Percentiles rank a stretch among this genome's conserved stretches.
phyloP scores from a whole-genome alignment of 2,888 invertebrate genomes.

The Drosophila setosimentum region DNA sequence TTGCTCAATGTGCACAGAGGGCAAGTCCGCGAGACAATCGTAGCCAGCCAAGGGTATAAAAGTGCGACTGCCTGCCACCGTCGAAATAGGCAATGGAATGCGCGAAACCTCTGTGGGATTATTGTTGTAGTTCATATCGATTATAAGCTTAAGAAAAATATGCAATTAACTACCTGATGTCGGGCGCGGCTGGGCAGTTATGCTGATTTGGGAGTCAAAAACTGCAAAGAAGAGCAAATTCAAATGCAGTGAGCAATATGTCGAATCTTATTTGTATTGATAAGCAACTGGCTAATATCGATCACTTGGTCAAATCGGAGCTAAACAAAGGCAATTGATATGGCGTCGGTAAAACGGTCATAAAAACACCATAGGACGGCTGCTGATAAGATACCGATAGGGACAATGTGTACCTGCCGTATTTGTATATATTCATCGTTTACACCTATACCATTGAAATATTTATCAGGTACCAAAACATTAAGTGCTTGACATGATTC shows the following conservation, averaged over 20 bases:
- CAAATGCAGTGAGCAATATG: not conserved
- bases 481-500: conserved; percentile 49
- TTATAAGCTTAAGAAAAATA: not conserved
- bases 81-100: conserved; percentile 79
- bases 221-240: conserved; percentile 63
- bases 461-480: conserved; percentile 50
- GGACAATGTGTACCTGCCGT: conserved; percentile 21
- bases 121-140: not conserved
- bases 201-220: conserved; percentile 78
- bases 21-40: conserved; percentile 89
- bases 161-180: conserved; percentile 38
- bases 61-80: conserved; percentile 76
- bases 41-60: conserved; percentile 88
- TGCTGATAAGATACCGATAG: conserved; percentile 70
- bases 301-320: conserved; percentile 45
- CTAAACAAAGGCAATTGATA: conserved; percentile 46
- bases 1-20: conserved; percentile 91
- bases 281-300: conserved; percentile 15
- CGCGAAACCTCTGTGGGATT: conserved; percentile 49
- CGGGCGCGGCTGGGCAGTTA: conserved; percentile 80
- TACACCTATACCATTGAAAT: conserved; percentile 36
- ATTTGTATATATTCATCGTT: conserved; percentile 22
- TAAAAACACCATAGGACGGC: conserved; percentile 45
- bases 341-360: conserved; percentile 16
- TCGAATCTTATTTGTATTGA: not conserved